Conservation (phyloP, 2,797 vertebrate genomes). For the Cygnus olor region DNA sequence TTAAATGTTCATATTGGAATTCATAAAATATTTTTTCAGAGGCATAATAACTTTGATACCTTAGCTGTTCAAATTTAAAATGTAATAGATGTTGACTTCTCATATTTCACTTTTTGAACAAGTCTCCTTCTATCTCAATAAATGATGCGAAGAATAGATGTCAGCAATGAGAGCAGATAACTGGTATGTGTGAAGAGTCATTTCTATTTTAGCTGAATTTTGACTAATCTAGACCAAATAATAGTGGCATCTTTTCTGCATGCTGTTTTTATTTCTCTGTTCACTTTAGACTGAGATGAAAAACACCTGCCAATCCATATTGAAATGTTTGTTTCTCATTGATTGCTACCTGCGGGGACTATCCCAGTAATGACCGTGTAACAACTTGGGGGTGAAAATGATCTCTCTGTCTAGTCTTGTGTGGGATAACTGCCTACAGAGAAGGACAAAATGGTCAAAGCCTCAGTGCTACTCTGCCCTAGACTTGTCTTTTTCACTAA, state of each 20-base stretch:
- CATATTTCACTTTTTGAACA: neutral
- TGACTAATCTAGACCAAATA: neutral
- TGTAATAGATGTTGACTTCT: neutral
- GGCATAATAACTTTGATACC: neutral
- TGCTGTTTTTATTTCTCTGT: constrained; percentile 49
- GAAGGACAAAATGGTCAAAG: constrained; percentile 63
- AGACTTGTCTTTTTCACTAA: constrained; percentile 58
- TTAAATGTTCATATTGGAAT: neutral
- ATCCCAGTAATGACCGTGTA: constrained; percentile 49
- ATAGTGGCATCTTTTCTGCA: constrained; percentile 2
- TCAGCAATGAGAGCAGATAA: neutral
- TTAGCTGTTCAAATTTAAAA: neutral
- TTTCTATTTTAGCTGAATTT: constrained; percentile 1
- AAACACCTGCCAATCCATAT: constrained; percentile 54
- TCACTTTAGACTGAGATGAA: constrained; percentile 53
- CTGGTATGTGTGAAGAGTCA: neutral
- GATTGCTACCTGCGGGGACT: constrained; percentile 67
- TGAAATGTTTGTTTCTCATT: constrained; percentile 64
- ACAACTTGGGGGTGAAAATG: constrained; percentile 58
- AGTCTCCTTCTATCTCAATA: neutral
- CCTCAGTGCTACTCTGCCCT: constrained; percentile 35
- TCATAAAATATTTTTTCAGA: neutral
- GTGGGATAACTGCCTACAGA: constrained; percentile 48
- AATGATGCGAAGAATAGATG: neutral
- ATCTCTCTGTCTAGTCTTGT: constrained; percentile 64